phyloP scores from a whole-genome alignment of 2,113 vertebrate species.

The Archocentrus centrarchus region DNA sequence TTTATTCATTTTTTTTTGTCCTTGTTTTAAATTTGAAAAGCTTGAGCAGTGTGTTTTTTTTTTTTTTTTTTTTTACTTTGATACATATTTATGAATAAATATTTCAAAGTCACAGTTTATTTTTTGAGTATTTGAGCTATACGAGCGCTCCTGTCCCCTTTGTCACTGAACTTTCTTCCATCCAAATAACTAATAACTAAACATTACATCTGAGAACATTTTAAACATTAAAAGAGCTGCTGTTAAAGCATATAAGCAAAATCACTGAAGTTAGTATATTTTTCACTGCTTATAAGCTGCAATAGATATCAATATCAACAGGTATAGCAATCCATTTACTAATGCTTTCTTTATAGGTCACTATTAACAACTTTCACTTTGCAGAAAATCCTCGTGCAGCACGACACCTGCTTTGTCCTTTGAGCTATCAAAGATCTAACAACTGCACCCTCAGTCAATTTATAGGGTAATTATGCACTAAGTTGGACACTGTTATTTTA shows the following conservation, averaged over 20 bases:
- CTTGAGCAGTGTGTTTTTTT: background rate
- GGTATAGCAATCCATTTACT: background rate
- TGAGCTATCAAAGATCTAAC: background rate
- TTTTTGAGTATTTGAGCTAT: background rate
- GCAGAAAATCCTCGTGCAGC: background rate
- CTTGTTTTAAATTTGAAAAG: background rate
- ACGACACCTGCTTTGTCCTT: background rate
- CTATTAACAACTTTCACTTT: background rate
- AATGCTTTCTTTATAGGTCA: background rate
- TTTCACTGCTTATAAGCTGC: background rate
- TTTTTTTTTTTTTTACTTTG: background rate
- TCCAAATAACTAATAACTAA: background rate
- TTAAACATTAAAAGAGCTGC: background rate
- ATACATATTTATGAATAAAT: background rate
- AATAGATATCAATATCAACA: background rate
- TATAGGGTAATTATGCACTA: background rate
- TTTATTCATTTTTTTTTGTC: background rate
- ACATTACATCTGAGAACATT: background rate
- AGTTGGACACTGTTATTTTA: background rate
- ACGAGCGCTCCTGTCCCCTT: background rate
- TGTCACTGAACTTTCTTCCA: background rate
- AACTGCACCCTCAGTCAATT: background rate
- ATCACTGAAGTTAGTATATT: background rate
- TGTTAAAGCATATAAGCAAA: background rate
- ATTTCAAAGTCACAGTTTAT: background rate